Conservation (phyloP, 2,113 vertebrate species). For the Ancistrus triradiatus region DNA sequence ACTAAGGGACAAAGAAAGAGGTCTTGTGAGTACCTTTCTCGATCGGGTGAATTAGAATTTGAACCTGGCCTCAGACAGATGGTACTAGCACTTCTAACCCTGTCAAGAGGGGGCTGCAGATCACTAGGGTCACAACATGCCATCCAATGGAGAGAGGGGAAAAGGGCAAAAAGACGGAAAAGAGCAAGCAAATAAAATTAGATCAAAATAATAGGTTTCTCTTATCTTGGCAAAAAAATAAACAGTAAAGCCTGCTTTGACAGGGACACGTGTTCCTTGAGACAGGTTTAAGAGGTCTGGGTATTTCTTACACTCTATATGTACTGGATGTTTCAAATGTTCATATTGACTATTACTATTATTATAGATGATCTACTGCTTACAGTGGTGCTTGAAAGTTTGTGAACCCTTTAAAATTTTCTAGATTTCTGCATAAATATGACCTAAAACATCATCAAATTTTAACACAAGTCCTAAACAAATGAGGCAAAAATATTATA, state of each 20-base stretch:
- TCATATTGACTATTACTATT: too few relatives aligned
- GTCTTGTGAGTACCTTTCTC: constrained; percentile 86
- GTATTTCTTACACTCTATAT: background rate
- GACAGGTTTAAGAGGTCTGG: background rate
- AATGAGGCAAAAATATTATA: too few relatives aligned
- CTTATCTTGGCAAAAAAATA: constrained; percentile 22
- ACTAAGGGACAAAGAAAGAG: constrained; percentile 22
- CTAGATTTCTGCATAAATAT: too few relatives aligned
- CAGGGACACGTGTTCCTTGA: background rate
- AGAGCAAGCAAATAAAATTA: constrained; percentile 78
- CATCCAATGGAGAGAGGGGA: constrained; percentile 59
- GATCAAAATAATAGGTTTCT: constrained; percentile 35
- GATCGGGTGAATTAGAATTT: constrained; percentile 96
- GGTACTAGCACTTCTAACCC: constrained; percentile 98
- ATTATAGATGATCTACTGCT: too few relatives aligned
- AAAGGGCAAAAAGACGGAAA: constrained; percentile 63
- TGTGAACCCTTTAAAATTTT: too few relatives aligned
- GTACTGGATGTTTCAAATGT: too few relatives aligned
- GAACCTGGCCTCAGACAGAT: constrained; percentile 98
- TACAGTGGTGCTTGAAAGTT: too few relatives aligned
- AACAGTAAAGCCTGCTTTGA: too few relatives aligned
- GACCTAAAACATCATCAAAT: too few relatives aligned
- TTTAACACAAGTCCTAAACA: too few relatives aligned
- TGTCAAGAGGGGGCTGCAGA: constrained; percentile 96
- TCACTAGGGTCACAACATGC: constrained; percentile 97